These are phyloP conservation scores for Triplophysa yarkandensis DNA, from an alignment of 2,797 vertebrate genomes.

Conservation along the genomic window DNA sequence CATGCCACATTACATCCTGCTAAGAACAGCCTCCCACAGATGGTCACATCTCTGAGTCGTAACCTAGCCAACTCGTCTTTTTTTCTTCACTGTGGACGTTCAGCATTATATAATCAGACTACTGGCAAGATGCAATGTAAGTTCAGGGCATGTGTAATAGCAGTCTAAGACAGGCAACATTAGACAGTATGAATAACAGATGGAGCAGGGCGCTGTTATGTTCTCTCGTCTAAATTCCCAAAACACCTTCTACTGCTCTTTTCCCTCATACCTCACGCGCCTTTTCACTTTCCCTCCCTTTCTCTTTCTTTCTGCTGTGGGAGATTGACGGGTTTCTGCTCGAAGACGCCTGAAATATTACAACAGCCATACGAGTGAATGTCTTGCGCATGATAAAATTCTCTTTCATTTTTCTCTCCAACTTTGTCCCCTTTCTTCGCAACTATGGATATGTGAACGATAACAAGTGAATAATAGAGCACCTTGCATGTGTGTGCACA, in stretches of 20 bases:
- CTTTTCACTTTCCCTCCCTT: constrained; percentile 23
- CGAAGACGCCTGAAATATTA: constrained; percentile 33
- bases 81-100: constrained; percentile 10
- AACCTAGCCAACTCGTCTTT: constrained; percentile 16
- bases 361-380: constrained; percentile 29
- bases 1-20: background rate
- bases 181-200: constrained; percentile 49
- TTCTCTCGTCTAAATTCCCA: constrained; percentile 41
- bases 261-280: background rate
- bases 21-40: constrained; percentile 12
- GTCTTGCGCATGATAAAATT: constrained; percentile 38
- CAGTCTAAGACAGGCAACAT: constrained; percentile 34
- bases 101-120: constrained; percentile 9
- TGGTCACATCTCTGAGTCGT: constrained; percentile 6
- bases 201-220: constrained; percentile 34
- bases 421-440: constrained; percentile 19
- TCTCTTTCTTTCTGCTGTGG: constrained; percentile 9
- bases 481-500: background rate
- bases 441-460: constrained; percentile 24
- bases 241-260: constrained; percentile 29
- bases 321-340: constrained; percentile 37
- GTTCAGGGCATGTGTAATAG: constrained; percentile 31
- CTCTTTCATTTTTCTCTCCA: constrained; percentile 22
- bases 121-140: constrained; percentile 14
- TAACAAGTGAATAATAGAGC: background rate